Base-by-base conservation (phyloP, 2,113 vertebrate genomes). In the Anguilla japonica region DNA sequence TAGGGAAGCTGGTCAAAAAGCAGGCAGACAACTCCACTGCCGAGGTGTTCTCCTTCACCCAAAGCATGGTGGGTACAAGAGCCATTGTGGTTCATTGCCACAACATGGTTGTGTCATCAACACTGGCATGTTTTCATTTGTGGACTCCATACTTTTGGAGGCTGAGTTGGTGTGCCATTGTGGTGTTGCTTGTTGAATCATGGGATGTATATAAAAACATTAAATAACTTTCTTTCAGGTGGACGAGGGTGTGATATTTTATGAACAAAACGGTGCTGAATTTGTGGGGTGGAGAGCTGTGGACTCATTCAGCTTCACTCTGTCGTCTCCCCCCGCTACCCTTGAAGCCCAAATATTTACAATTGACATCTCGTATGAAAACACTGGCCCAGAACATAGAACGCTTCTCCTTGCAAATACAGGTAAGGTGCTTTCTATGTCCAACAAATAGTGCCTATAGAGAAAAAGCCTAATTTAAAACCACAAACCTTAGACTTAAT, bases 321-420 rank as follows among this genome's bases (percentile, higher is more conserved):
- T 93, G 26, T 94, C 93, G 13, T 98, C 96, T 40, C 94, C 95
- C 3, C 97, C 97, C 34, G 94, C 95, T 82, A 87, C 87, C 87
- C 89, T 98, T 81, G 95, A 96, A 75, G 91, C 92, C 6, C 95
- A 97, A 85, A 93, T 93, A 43, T 98, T 98, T 85, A 92, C 39
- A 85, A 92, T 99, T 83, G 93, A 93, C 46, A 96, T 98, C 94
- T 99, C 97, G 0, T 98, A 97, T 88, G 97, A 97, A 89, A 94
- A 96, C 86, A 89, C 87, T 8, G 93, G 95, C 43, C 93, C 95
- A 60, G 94, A 95, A 89, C 87, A 2, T 84, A 95, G 91, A 75
- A 97, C 96, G 81, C 81, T 26, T 81, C 95, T 99, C 89, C 91
- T 97, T 50, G 95, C 95, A 92, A 98, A 98, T 91, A 96, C 95